Base-by-base conservation (phyloP, 2,113 vertebrate species). In the Bujurquina vittata region DNA sequence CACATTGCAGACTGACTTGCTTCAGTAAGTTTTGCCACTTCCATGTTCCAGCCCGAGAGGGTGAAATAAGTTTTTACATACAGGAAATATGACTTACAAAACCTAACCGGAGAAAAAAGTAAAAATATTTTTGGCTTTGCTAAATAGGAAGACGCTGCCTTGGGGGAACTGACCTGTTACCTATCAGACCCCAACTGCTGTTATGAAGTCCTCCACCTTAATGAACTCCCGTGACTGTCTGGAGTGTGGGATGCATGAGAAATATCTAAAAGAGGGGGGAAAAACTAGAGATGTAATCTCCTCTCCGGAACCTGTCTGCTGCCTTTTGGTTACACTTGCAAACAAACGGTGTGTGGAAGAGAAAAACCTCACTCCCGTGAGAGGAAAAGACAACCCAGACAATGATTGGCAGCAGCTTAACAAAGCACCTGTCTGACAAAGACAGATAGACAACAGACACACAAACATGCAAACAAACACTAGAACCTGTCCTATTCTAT, bases 351-450 rank as follows among this genome's bases (percentile, higher is more conserved):
- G 82, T 83, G 2, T 80, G 77, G 72, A 87, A 22, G 29, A 3
- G 15, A 63, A 79, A 82, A 84, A 69, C 62, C 62, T 80, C 49
- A 56, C 22, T 73, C 84, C 83, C 89, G 81, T 9, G 55, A 77
- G 87, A 88, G 81, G 3, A 22, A 31, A 67, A 92, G 62, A 88
- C 83, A 84, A 84, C 91, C 89, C 88, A 94, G 92, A 90, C 91
- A 91, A 92, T 95, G 95, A 95, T 93, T 95, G 94, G 94, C 95
- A 95, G 89, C 90, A 91, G 84, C 85, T 92, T 92, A 87, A 91
- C 93, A 94, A 91, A 94, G 84, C 87, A 92, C 87, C 84, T 92
- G 82, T 82, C 86, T 84, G 86, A 80, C 84, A 84, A 52, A 87
- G 73, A 89, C 22, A 35, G 79, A 65, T 40, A 59, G 80, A 85